Evolutionary conservation across 2,113 vertebrate genomes (phyloP).

Genomic region (Okapia johnstoni): DNA sequence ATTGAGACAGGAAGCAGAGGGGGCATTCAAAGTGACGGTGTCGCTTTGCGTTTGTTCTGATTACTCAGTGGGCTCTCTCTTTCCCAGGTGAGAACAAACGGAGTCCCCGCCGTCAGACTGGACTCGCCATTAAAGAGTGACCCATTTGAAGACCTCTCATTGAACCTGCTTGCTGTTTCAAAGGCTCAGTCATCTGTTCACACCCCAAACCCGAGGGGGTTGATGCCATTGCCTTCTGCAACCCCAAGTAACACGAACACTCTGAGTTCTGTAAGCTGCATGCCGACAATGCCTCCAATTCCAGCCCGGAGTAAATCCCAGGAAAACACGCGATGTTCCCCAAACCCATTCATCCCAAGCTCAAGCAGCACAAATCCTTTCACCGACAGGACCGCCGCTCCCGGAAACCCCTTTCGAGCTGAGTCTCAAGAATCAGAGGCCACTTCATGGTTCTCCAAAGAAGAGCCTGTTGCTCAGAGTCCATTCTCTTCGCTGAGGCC

Average conservation of each 20-base stretch:
- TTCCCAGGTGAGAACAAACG: conserved; percentile 81
- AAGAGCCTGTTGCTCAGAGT: conserved; percentile 54
- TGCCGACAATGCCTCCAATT: conserved; percentile 81
- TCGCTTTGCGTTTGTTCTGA: neutral
- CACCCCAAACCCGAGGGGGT: conserved; percentile 77
- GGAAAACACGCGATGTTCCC: conserved; percentile 81
- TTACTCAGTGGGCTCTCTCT: conserved; percentile 64
- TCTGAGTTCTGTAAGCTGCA: conserved; percentile 71
- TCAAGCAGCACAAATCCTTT: conserved; percentile 88
- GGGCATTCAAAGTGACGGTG: neutral
- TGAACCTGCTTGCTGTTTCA: conserved; percentile 82
- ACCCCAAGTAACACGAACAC: conserved; percentile 70
- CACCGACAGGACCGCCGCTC: conserved; percentile 72
- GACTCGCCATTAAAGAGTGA: conserved; percentile 86
- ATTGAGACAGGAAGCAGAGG: neutral
- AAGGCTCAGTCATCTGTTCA: conserved; percentile 80
- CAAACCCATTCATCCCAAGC: conserved; percentile 80
- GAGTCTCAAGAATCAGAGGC: conserved; percentile 61
- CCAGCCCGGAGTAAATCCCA: conserved; percentile 85
- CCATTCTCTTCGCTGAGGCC: conserved; percentile 65
- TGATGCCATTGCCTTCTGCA: conserved; percentile 77
- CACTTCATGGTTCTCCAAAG: conserved; percentile 72
- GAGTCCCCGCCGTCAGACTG: conserved; percentile 78
- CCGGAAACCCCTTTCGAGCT: conserved; percentile 80
- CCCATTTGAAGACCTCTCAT: conserved; percentile 86